These are phyloP conservation scores for Drosophila oshimai DNA, from an alignment of 1,140 invertebrate genomes.

Conservation along the genomic window DNA sequence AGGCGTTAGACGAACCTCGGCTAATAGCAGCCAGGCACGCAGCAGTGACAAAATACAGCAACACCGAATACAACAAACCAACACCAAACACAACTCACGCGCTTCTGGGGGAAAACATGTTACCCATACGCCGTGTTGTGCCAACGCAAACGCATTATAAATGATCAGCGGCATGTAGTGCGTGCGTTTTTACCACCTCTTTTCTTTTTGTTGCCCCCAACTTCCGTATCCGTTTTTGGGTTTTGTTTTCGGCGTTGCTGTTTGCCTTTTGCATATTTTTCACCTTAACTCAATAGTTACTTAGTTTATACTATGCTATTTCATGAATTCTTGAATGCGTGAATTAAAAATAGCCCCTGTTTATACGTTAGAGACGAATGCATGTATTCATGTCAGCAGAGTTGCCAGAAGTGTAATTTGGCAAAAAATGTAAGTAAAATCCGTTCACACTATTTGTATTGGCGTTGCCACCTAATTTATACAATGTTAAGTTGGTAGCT, in stretches of 20 bases:
- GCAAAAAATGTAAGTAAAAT: too few species aligned
- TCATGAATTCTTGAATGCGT: too few species aligned
- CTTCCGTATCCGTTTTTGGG: constrained; percentile 16
- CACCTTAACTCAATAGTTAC: constrained; percentile 58
- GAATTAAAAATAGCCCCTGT: too few species aligned
- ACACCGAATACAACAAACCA: constrained; percentile 13
- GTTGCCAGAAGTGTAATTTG: too few species aligned
- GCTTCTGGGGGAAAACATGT: constrained; percentile 49
- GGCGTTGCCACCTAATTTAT: too few species aligned
- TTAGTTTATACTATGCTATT: too few species aligned
- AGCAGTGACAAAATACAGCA: constrained; percentile 28
- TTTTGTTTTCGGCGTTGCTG: constrained; percentile 36
- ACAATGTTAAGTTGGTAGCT: too few species aligned
- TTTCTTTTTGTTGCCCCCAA: neutral
- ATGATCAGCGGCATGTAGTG: constrained; percentile 47
- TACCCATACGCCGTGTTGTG: constrained; percentile 70
- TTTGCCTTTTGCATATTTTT: constrained; percentile 59
- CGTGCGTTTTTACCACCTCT: constrained; percentile 14
- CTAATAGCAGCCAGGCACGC: constrained; percentile 66
- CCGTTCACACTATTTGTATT: too few species aligned
- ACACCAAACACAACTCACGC: constrained; percentile 45
- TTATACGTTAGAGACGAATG: too few species aligned
- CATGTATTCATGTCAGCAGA: too few species aligned
- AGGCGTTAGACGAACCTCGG: constrained; percentile 63
- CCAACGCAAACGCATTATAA: constrained; percentile 60